Base-by-base conservation (phyloP, 2,113 vertebrate genomes). In the Gnathochromis pfefferi region DNA sequence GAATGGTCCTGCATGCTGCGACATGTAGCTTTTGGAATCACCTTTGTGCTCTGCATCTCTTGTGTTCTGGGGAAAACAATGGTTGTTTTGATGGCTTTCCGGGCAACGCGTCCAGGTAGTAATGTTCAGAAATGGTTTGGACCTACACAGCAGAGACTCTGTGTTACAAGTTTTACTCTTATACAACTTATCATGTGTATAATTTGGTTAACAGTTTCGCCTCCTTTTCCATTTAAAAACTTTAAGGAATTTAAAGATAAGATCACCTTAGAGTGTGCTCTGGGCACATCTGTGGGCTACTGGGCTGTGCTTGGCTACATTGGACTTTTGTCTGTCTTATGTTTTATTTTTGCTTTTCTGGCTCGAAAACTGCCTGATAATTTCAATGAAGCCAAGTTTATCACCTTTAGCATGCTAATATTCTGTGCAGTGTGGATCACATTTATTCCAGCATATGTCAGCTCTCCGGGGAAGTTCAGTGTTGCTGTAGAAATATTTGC, bases 1-100 rank as follows among this genome's bases (percentile, higher is more conserved):
- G 88, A 94, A 31, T 95, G 94, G 95, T 96, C 95, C 42, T 96
- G 95, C 86, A 94, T 94, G 94, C 92, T 96, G 75, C 88, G 95
- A 21, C 95, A 95, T 92, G 4, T 5, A 63, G 31, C 31, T 0
- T 63, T 63, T 63, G 58, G 58, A 0, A 63, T 63, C 58, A 63
- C 80, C 11, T 87, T 87, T 14, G 85, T 87, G 0, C 80, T 87
- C 5, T 87, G 80, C 1, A 58, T 87, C 53, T 75, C 85, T 35
- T 87, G 85, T 40, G 7, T 87, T 60, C 6, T 87, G 14, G 85
- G 85, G n/a, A 83, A 82, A 82, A 87, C 85, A 28, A 87, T 87
- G 31, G 80, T 87, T 13, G 85, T 87, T 28, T 60, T 87, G 1
- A 6, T 87, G 85, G 85, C 85, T 3, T 87, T 87, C 38, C 60